Percentiles rank a stretch among this genome's conserved stretches.
Conservation (phyloP, 2,797 vertebrate species). For the Allobates femoralis region DNA sequence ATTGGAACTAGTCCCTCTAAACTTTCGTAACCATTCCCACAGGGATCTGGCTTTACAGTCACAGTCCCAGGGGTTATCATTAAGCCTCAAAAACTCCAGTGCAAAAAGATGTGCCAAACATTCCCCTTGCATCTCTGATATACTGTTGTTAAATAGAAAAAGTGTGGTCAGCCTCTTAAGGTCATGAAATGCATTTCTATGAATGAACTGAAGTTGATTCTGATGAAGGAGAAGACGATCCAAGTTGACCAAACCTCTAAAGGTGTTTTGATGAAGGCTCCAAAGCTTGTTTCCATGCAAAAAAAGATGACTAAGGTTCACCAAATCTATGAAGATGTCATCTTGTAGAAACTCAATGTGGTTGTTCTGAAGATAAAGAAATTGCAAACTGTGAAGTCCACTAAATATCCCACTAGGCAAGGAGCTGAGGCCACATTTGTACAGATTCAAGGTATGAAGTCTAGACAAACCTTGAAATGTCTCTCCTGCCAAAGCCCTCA, state of each 20-base stretch:
- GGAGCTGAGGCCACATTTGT: conserved; percentile 91
- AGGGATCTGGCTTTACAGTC: conserved; percentile 91
- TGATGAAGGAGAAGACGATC: conserved; percentile 95
- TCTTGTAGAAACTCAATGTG: conserved; percentile 95
- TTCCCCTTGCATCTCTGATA: conserved; percentile 89
- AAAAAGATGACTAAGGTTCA: conserved; percentile 98
- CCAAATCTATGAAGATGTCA: conserved; percentile 93
- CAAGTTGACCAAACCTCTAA: conserved; percentile 90
- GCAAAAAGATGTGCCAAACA: conserved; percentile 87
- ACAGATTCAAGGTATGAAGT: conserved; percentile 94
- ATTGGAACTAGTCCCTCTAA: conserved; percentile 91
- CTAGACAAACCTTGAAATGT: conserved; percentile 93
- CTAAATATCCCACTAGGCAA: conserved; percentile 91
- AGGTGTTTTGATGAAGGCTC: conserved; percentile 94
- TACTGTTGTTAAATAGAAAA: conserved; percentile 96
- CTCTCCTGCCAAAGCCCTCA: conserved; percentile 90
- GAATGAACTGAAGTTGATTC: conserved; percentile 94
- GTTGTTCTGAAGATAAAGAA: conserved; percentile 98
- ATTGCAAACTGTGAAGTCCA: conserved; percentile 95
- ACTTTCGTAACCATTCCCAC: conserved; percentile 95
- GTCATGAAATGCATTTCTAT: conserved; percentile 92
- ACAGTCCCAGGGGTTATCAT: conserved; percentile 96
- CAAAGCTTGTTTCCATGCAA: conserved; percentile 96
- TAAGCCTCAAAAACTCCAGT: conserved; percentile 95
- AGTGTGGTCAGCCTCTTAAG: conserved; percentile 93